phyloP scores from a whole-genome alignment of 2,888 invertebrate genomes.

The Asteroscopus sphinx region DNA sequence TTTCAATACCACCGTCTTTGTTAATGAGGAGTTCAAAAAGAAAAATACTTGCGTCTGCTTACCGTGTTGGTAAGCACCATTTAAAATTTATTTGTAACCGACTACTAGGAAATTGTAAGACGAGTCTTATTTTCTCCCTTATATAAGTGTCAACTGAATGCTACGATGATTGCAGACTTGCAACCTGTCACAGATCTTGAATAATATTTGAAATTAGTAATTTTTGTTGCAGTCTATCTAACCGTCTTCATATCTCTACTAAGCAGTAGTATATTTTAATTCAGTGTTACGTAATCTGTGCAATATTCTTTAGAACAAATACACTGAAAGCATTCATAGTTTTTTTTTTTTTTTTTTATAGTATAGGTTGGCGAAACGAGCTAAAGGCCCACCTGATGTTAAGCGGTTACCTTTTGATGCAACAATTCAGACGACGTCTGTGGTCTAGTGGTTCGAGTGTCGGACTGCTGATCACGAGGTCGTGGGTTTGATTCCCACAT shows the following conservation, averaged over 20 bases:
- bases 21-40: conserved; percentile 7
- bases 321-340: background rate
- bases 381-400: too few relatives aligned
- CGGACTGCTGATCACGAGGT: too few relatives aligned
- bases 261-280: background rate
- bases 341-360: too few relatives aligned
- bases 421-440: too few relatives aligned
- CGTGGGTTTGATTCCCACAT: too few relatives aligned
- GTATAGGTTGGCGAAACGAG: too few relatives aligned
- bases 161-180: conserved; percentile 41
- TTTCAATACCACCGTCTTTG: conserved; percentile 20
- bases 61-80: background rate
- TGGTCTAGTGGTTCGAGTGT: too few relatives aligned
- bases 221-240: conserved; percentile 3
- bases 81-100: conserved; percentile 14
- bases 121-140: conserved; percentile 31
- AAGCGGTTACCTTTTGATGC: too few relatives aligned
- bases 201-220: conserved; percentile 32
- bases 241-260: background rate
- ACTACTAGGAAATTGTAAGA: conserved; percentile 31
- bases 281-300: background rate
- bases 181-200: conserved; percentile 42
- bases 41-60: background rate
- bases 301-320: background rate
- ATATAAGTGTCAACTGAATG: conserved; percentile 46